Conservation (phyloP, 2,888 invertebrate genomes). For the Drosophila rubida region DNA sequence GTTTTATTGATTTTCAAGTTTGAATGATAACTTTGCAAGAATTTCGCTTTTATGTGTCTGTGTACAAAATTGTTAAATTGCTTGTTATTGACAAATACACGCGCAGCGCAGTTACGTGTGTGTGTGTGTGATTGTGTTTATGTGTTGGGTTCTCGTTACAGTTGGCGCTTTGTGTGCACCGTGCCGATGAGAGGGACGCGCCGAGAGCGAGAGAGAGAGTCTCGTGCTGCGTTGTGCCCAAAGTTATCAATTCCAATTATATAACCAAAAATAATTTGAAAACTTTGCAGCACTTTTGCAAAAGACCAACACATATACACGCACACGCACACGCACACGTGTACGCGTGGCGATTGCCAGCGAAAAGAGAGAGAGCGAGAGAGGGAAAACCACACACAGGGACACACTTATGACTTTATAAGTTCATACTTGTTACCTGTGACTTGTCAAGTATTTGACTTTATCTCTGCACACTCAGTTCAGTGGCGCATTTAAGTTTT, state of each 20-base stretch:
- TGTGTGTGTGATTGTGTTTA: constrained; percentile 5
- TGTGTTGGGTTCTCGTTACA: constrained; percentile 40
- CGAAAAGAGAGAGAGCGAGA: too few species aligned
- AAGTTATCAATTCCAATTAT: constrained; percentile 79
- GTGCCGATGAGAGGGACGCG: not conserved
- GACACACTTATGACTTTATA: constrained; percentile 66
- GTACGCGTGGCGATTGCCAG: constrained; percentile 16
- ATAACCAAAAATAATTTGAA: constrained; percentile 79
- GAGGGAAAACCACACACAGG: constrained; percentile 13
- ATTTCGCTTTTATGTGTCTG: constrained; percentile 63
- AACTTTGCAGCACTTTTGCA: constrained; percentile 74
- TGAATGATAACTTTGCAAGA: constrained; percentile 79
- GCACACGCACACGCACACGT: constrained; percentile 14
- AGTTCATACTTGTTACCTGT: constrained; percentile 79
- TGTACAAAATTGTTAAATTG: constrained; percentile 75
- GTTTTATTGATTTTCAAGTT: constrained; percentile 79
- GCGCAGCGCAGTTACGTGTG: constrained; percentile 29
- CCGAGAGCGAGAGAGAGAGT: not conserved
- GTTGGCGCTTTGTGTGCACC: constrained; percentile 18
- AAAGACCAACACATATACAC: constrained; percentile 56
- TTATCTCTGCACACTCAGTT: constrained; percentile 69
- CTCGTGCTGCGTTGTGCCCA: constrained; percentile 54
- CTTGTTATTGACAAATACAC: constrained; percentile 80
- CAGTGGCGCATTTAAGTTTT: constrained; percentile 63
- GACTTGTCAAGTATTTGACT: constrained; percentile 80